Base-by-base conservation (phyloP, 1,140 invertebrate species). In the Formica selysi region DNA sequence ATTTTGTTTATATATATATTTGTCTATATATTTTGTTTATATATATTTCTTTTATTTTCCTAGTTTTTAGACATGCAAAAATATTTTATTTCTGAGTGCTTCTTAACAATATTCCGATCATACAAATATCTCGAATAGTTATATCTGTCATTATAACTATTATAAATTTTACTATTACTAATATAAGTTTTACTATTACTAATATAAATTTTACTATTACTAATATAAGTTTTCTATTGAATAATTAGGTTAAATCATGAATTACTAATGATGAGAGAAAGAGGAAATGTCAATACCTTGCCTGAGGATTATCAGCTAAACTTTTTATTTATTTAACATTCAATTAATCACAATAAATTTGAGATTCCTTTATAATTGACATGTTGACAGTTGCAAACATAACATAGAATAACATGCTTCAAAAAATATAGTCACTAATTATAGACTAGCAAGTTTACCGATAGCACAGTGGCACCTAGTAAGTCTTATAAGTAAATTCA, bases 241-340 rank as follows among this genome's bases (percentile, higher is more conserved):
- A 41, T 61, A 76, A 5, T 19, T 74, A 26, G 0, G 41, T 78
- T 64, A 64, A n/a, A 64, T 16, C 36, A 16, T 32, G 29, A 44
- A 78, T 65, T 65, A 22, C 51, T 78, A n/a, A 19, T 76, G 0
- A n/a, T 2, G 13, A 19, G 22, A 61, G 16, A 6, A 4, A 81
- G 22, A n/a, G 38, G 11, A 73, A 61, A 83, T 10, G 26, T 32
- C 19, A 73, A 73, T 7, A 29, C 62, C 32, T 38, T 36, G 8
- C 10, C 6, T 48, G 22, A 80, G 11, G 32, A 38, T 38, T 41
- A 73, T 11, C n/a, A 74, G 54, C 89, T 92, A 90, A 73, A 91
- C 76, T 88, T 83, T 92, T 90, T 89, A 92, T 91, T 92, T 88
- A 59, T 87, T 90, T 87, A 93, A 92, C 91, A 86, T 90, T 91